Conservation (phyloP, 2,888 invertebrate species). For the Lydus trimaculatus region DNA sequence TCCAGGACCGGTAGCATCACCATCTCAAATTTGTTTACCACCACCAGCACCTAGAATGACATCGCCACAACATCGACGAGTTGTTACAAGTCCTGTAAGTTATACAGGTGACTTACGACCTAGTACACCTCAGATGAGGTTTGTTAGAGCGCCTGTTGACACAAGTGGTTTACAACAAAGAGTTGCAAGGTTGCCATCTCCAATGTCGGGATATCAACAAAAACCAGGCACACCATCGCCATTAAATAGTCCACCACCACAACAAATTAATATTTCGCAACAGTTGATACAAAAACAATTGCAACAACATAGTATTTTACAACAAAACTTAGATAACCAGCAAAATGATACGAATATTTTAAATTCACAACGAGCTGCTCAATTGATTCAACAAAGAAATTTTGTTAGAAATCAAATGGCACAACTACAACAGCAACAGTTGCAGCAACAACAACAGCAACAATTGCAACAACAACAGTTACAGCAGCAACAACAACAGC, state of each 20-base stretch:
- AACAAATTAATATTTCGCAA: constrained; percentile 51
- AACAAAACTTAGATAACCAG: constrained; percentile 52
- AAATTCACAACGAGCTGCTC: constrained; percentile 53
- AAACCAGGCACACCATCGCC: constrained; percentile 57
- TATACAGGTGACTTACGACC: constrained; percentile 47
- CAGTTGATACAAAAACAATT: constrained; percentile 59
- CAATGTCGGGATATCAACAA: constrained; percentile 55
- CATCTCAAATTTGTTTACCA: constrained; percentile 58
- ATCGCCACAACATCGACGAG: constrained; percentile 66
- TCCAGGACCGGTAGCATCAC: constrained; percentile 65
- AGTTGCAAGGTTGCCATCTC: constrained; percentile 49
- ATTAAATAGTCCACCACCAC: constrained; percentile 56
- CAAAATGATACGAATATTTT: constrained; percentile 61
- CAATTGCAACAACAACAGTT: constrained; percentile 1
- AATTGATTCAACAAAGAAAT: constrained; percentile 53
- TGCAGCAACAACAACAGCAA: constrained; percentile 49
- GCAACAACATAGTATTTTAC: constrained; percentile 60
- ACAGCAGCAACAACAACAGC: constrained; percentile 28
- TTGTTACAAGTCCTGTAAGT: constrained; percentile 64
- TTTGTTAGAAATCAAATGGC: constrained; percentile 53
- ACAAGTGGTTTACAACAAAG: constrained; percentile 51
- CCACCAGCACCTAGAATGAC: constrained; percentile 65
- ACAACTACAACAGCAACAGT: constrained; percentile 59
- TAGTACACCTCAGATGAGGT: constrained; percentile 49
- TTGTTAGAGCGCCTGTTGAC: constrained; percentile 50